Conservation (phyloP, 2,888 invertebrate genomes). For the Epistrophe grossulariae region DNA sequence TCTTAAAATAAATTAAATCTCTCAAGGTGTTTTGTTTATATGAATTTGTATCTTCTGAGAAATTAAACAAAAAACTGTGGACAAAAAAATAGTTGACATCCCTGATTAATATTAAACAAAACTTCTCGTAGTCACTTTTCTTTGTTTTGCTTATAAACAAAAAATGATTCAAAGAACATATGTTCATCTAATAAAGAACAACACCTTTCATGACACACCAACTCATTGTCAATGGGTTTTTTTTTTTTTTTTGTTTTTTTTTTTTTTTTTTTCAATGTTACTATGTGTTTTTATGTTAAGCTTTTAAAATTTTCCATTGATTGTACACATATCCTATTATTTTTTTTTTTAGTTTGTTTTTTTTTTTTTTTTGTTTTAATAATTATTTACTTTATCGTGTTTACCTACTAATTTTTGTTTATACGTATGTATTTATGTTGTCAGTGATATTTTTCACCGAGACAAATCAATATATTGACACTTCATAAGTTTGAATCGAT, state of each 20-base stretch:
- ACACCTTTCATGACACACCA: neutral
- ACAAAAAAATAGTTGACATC: neutral
- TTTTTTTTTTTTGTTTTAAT: neutral
- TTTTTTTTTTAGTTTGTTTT: neutral
- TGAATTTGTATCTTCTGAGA: too few species aligned
- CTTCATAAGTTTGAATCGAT: neutral
- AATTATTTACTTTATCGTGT: neutral
- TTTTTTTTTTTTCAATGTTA: neutral
- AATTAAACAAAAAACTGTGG: too few species aligned
- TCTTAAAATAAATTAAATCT: neutral
- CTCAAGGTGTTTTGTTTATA: too few species aligned
- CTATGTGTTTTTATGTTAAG: neutral
- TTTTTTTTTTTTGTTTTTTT: neutral
- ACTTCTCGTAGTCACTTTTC: neutral
- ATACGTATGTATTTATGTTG: neutral
- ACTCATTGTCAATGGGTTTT: neutral
- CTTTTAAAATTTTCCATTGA: neutral
- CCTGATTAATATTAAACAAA: neutral
- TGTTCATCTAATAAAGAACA: neutral
- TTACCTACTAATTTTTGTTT: neutral
- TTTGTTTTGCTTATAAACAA: neutral
- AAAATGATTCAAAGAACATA: neutral
- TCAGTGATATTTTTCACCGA: neutral
- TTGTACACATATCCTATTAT: neutral
- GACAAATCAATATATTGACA: neutral